A percentile compares a stretch with the other conserved stretches of the same genome.
phyloP scores from a whole-genome alignment of 1,140 invertebrate species.

The Drosophila lowei region DNA sequence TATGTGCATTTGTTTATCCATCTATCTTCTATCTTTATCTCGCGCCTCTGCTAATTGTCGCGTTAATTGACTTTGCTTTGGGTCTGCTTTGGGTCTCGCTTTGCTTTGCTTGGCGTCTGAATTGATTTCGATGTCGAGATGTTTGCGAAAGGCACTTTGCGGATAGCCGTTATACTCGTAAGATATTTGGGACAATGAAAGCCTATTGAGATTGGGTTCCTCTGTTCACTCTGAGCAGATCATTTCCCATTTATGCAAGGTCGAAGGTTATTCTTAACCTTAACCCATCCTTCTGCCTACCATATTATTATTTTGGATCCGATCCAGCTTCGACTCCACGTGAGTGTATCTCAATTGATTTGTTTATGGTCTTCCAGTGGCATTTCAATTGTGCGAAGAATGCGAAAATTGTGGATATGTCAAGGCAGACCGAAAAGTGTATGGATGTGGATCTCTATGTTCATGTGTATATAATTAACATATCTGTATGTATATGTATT shows the following conservation, averaged over 20 bases:
- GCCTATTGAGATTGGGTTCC: constrained; percentile 42
- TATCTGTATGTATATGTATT: constrained; percentile 20
- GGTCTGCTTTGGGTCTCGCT: constrained; percentile 9
- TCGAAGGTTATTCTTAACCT: too few species aligned
- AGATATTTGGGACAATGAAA: constrained; percentile 64
- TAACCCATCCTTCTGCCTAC: neutral
- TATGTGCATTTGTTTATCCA: constrained; percentile 19
- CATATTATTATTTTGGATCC: neutral
- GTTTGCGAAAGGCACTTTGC: constrained; percentile 52
- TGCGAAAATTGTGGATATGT: constrained; percentile 21
- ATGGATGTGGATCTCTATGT: too few species aligned
- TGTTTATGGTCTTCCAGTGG: constrained; percentile 18
- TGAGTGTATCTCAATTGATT: constrained; percentile 30
- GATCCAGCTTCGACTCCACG: neutral
- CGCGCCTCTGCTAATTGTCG: constrained; percentile 51
- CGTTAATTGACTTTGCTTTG: constrained; percentile 55
- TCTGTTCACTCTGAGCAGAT: too few species aligned
- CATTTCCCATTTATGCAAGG: constrained; percentile 27
- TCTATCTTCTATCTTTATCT: constrained; percentile 38
- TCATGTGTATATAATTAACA: constrained; percentile 41
- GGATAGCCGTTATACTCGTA: constrained; percentile 14
- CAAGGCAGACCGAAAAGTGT: constrained; percentile 39
- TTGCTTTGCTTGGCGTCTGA: constrained; percentile 22
- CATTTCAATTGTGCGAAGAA: constrained; percentile 39
- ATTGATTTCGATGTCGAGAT: constrained; percentile 51